These are phyloP conservation scores for Oreochromis grahami DNA, from an alignment of 2,797 vertebrate genomes.

Conservation along the genomic window DNA sequence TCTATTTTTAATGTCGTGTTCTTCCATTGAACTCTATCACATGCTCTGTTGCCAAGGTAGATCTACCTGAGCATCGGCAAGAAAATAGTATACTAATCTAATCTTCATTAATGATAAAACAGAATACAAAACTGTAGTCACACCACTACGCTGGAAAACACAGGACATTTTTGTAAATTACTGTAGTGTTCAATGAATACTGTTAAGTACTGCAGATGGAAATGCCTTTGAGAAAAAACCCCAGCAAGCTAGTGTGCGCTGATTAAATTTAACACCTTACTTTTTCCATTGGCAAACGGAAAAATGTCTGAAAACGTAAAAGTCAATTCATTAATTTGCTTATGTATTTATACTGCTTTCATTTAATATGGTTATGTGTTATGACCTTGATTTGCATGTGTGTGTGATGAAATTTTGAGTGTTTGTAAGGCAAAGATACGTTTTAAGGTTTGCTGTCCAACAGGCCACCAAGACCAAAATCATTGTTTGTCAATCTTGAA, in stretches of 20 bases:
- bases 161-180: neutral
- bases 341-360: neutral
- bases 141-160: neutral
- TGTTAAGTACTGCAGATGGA: neutral
- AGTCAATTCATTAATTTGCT: neutral
- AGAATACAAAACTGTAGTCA: neutral
- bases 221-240: neutral
- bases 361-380: neutral
- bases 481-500: neutral
- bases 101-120: neutral
- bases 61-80: neutral
- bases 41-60: slow-evolving; percentile 56
- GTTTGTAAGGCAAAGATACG: neutral
- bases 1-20: slow-evolving; percentile 38
- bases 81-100: neutral
- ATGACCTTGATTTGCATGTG: neutral
- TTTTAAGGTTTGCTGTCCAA: neutral
- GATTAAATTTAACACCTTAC: neutral
- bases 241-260: neutral
- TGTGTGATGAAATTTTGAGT: neutral
- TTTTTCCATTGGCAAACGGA: neutral
- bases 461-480: neutral
- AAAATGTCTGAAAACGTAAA: neutral
- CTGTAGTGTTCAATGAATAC: neutral
- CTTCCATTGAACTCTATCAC: slow-evolving; percentile 14